phyloP scores from a whole-genome alignment of 2,797 vertebrate species.

The Coregonus suidteri region DNA sequence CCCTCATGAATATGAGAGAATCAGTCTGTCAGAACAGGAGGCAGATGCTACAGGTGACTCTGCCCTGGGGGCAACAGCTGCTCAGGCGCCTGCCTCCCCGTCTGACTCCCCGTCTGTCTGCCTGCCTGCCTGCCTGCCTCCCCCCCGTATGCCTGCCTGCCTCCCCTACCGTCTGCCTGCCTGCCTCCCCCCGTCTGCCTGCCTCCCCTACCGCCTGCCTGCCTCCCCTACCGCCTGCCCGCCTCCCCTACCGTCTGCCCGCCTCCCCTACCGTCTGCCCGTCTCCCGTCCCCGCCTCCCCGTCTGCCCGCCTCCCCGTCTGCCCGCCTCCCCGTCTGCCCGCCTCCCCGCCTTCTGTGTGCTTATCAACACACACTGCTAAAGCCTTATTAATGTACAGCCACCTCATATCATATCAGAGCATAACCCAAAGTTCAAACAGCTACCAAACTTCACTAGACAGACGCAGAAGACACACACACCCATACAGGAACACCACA shows the following conservation, averaged over 20 bases:
- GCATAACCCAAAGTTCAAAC: conserved; percentile 5
- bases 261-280: background rate
- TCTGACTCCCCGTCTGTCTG: background rate
- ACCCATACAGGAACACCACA: background rate
- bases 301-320: no score
- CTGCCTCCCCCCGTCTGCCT: no score
- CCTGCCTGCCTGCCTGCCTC: background rate
- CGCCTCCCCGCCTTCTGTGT: background rate
- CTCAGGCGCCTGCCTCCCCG: conserved; percentile 30
- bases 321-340: background rate
- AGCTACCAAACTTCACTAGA: background rate
- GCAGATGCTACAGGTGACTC: conserved; percentile 26
- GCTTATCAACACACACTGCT: background rate
- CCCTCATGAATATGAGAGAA: background rate
- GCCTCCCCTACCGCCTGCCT: no score
- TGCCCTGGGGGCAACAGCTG: conserved; percentile 54
- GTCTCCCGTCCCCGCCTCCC: no score
- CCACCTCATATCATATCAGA: background rate
- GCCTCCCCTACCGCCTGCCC: no score
- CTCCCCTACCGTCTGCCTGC: no score
- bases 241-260: no score
- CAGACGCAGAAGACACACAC: background rate
- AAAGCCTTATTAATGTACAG: background rate
- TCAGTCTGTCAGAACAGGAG: background rate
- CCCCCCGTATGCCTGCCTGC: background rate